Base-by-base conservation (phyloP, 1,140 invertebrate genomes). In the Ptiloglossa arizonensis region DNA sequence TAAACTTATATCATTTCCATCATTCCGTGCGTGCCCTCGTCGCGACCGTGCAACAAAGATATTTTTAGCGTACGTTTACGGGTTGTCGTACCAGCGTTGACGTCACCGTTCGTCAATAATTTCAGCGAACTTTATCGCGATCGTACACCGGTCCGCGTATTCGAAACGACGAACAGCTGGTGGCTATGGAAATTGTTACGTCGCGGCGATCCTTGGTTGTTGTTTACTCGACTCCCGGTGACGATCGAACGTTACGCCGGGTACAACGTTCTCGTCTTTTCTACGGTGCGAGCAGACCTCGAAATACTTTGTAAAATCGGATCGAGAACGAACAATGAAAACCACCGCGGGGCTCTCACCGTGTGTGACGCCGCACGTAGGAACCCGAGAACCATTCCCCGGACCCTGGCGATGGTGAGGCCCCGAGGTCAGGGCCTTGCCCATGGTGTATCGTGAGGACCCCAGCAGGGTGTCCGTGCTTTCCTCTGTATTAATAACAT, bases 391-490 rank as follows among this genome's bases (percentile, higher is more conserved):
- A 57, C 70, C 60, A 52, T 80, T 79, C 68, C 75, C 27, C 29
- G 35, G 60, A 68, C 54, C 75, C 62, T 52, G 68, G 79, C 48
- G 72, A 80, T 67, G 72, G 72, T 50, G 68, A 70, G 73, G 78
- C 64, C 79, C 62, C 59, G 80, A 83, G 88, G 88, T 89, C 87
- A 87, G 81, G 80, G 82, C 80, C 87, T 87, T 86, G 82, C 83
- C 79, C 83, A 71, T 85, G 83, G 83, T 68, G 70, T 80, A 87
- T 87, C 87, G 86, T 88, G 87, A 89, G 87, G 86, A 86, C 84
- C 88, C 22, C 88, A 89, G 88, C 88, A 81, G 88, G 87, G 83
- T 84, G 86, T 79, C 87, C 75, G 50, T 88, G 85, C 86, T 89
- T 88, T 86, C 81, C 81, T 87, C 77, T 78, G 80, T 87, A 89